Evolutionary conservation across 1,140 invertebrate species (phyloP).

Genomic region (Homalodisca vitripennis): DNA sequence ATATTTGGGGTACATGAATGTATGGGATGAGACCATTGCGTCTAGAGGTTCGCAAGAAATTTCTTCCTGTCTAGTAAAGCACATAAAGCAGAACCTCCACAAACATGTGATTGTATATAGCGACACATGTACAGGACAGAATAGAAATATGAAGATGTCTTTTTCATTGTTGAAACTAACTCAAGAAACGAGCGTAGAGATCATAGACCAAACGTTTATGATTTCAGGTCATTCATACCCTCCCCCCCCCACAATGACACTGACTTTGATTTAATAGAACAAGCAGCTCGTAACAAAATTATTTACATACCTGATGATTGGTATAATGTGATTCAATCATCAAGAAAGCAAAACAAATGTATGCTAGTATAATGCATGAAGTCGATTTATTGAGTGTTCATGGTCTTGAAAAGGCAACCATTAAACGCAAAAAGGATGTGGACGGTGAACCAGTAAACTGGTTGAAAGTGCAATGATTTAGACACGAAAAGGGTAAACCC

Average conservation of each 20-base stretch:
- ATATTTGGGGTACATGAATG: constrained; percentile 32
- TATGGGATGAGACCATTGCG: constrained; percentile 33
- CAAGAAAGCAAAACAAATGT: constrained; percentile 31
- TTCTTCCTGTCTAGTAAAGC: constrained; percentile 24
- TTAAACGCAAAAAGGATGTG: constrained; percentile 28
- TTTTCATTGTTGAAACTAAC: constrained; percentile 35
- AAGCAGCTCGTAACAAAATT: constrained; percentile 23
- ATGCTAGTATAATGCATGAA: background rate
- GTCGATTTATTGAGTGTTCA: constrained; percentile 7
- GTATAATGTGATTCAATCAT: constrained; percentile 10
- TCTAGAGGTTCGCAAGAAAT: constrained; percentile 38
- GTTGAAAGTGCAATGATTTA: constrained; percentile 29
- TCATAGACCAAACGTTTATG: constrained; percentile 31
- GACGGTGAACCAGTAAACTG: constrained; percentile 16
- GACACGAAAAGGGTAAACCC: constrained; percentile 13
- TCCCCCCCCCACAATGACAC: constrained; percentile 28
- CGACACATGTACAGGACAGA: constrained; percentile 34
- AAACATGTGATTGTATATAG: constrained; percentile 25
- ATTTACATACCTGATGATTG: constrained; percentile 29
- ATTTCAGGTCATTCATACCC: constrained; percentile 29
- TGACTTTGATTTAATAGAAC: constrained; percentile 28
- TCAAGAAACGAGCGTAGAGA: constrained; percentile 27
- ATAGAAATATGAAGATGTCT: constrained; percentile 35
- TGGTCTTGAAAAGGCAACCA: constrained; percentile 3
- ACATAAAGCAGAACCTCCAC: background rate